These are phyloP conservation scores for Neosilurus mollespiculum DNA, from an alignment of 2,797 vertebrate species.

Conservation along the genomic window DNA sequence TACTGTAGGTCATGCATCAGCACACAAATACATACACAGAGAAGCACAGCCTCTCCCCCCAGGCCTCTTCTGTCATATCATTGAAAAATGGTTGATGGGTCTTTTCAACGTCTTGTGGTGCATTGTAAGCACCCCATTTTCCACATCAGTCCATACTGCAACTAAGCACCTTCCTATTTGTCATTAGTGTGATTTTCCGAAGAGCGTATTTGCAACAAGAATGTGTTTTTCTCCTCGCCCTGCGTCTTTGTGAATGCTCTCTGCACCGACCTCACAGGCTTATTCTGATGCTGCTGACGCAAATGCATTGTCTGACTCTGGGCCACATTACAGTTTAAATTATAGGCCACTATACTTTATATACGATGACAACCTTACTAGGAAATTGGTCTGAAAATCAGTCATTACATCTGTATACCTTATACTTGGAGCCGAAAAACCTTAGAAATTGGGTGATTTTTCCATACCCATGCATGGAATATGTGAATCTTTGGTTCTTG, in stretches of 20 bases:
- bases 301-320: slow-evolving; percentile 47
- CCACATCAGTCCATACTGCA: slow-evolving; percentile 51
- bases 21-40: slow-evolving; percentile 17
- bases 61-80: slow-evolving; percentile 60
- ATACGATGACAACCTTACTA: slow-evolving; percentile 49
- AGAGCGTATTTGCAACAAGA: slow-evolving; percentile 34
- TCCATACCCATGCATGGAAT: neutral
- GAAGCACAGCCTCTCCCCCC: slow-evolving; percentile 59
- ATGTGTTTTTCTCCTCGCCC: slow-evolving; percentile 34
- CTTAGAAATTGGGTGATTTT: slow-evolving; percentile 2
- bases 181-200: slow-evolving; percentile 44
- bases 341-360: slow-evolving; percentile 54
- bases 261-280: slow-evolving; percentile 52
- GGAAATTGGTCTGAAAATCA: slow-evolving; percentile 60
- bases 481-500: neutral
- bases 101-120: slow-evolving; percentile 48
- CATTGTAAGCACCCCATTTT: slow-evolving; percentile 58
- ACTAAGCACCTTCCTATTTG: slow-evolving; percentile 53
- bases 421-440: slow-evolving; percentile 17
- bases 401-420: slow-evolving; percentile 48
- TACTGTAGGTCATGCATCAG: slow-evolving; percentile 62
- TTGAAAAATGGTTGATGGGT: slow-evolving; percentile 50
- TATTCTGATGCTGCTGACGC: slow-evolving; percentile 50
- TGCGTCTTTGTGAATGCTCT: slow-evolving; percentile 49
- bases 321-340: slow-evolving; percentile 57